These are phyloP conservation scores for Epinephelus awoara DNA, from an alignment of 2,797 vertebrate species.

Conservation along the genomic window DNA sequence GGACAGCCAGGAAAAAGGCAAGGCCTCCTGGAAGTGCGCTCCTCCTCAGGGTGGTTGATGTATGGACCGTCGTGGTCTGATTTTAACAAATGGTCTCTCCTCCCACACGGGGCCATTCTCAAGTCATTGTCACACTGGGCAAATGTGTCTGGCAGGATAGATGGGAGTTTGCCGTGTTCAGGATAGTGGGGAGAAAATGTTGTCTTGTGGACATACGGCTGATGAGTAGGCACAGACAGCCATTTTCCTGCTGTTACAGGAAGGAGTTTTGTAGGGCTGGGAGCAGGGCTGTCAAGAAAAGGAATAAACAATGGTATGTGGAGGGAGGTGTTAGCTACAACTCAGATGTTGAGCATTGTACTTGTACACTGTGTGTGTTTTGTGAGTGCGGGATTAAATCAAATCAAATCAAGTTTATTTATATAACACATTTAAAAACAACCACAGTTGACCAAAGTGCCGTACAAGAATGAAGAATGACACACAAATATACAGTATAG, in stretches of 20 bases:
- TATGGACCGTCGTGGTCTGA: conserved; percentile 57
- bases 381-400: neutral
- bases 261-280: conserved; percentile 27
- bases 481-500: too few species aligned
- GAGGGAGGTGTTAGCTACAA: conserved; percentile 13
- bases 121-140: conserved; percentile 71
- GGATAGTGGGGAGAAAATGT: conserved; percentile 64
- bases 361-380: neutral
- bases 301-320: conserved; percentile 39
- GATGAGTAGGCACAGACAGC: conserved; percentile 50
- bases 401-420: too few species aligned
- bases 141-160: conserved; percentile 73
- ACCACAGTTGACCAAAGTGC: too few species aligned
- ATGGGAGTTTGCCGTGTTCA: conserved; percentile 71
- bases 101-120: conserved; percentile 44
- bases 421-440: too few species aligned
- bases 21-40: conserved; percentile 56
- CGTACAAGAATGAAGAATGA: too few species aligned
- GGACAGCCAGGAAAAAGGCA: conserved; percentile 53
- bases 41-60: conserved; percentile 66
- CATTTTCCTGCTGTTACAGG: conserved; percentile 44
- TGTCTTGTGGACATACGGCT: conserved; percentile 49
- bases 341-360: conserved; percentile 17
- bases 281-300: conserved; percentile 47
- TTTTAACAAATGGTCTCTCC: conserved; percentile 72